Base-by-base conservation (phyloP, 1,140 invertebrate genomes). In the Copidosoma floridanum region DNA sequence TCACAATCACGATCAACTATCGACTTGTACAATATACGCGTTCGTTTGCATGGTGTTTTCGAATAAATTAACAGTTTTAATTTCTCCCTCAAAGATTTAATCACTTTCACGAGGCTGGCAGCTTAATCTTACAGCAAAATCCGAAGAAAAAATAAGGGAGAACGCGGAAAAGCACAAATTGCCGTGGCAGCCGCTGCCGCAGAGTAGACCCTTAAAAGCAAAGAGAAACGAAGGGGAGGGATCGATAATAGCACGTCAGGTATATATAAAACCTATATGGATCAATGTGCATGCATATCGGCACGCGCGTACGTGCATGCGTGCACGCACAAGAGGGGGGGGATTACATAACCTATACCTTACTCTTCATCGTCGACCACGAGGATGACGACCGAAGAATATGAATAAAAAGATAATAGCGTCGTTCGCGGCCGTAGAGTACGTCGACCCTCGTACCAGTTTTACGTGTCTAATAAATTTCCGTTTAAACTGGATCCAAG, bases 391-490 rank as follows among this genome's bases (percentile, higher is more conserved):
- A 62, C 38, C 59, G 29, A 59, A 57, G 59, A 57, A 69, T 58
- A 62, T 55, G 55, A 65, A 67, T 55, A 58, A 67, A 51, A 64
- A 12, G n/a, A n/a, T n/a, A n/a, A n/a, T n/a, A n/a, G 35, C n/a
- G 46, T 48, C 51, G 57, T 41, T 29, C 32, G 59, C 67, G 60
- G 59, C 61, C 64, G 62, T 66, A 54, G 65, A 65, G 72, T 71
- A 61, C 68, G 60, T 72, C 70, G 73, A 74, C 72, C 68, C 64
- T 57, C 63, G 53, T 50, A 46, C 35, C 62, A 63, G 62, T 59
- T 73, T 74, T 74, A 69, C 71, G 72, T 67, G 73, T 67, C 65
- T 72, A 74, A 75, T 76, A 76, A 76, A 74, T 73, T 70, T 72
- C 66, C 67, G 72, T 72, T 67, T 67, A 76, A 76, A 75, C 73